Evolutionary conservation across 2,888 invertebrate species (phyloP).

Genomic region (Candidula unifasciata): DNA sequence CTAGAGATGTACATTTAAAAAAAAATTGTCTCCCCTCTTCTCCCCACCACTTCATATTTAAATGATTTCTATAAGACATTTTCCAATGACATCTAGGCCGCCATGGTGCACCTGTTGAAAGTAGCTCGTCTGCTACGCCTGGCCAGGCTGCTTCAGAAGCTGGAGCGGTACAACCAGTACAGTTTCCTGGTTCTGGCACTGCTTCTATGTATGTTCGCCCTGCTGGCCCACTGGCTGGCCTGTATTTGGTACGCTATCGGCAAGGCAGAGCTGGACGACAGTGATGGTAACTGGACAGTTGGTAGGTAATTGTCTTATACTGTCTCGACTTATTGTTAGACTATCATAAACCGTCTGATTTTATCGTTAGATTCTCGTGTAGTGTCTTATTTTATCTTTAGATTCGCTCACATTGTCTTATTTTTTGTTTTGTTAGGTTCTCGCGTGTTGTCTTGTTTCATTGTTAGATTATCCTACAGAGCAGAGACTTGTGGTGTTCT

Average conservation of each 20-base stretch:
- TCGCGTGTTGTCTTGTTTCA: too few species aligned
- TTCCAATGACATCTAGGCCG: constrained; percentile 59
- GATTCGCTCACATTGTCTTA: too few species aligned
- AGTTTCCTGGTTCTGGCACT: constrained; percentile 95
- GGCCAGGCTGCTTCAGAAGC: constrained; percentile 93
- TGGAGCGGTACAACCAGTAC: constrained; percentile 97
- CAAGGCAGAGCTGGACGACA: constrained; percentile 87
- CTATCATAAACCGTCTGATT: too few species aligned
- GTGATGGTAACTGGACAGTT: constrained; percentile 87
- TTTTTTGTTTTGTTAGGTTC: too few species aligned
- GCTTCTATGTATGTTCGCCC: constrained; percentile 94
- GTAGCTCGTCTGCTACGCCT: constrained; percentile 91
- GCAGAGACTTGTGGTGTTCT: too few species aligned
- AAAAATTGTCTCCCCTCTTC: too few species aligned
- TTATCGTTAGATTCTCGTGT: too few species aligned
- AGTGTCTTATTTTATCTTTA: too few species aligned
- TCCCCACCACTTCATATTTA: too few species aligned
- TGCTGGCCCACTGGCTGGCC: constrained; percentile 97
- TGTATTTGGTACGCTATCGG: constrained; percentile 98
- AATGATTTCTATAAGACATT: neutral
- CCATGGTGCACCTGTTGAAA: constrained; percentile 90
- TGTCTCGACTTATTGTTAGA: too few species aligned
- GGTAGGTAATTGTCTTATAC: constrained; percentile 81
- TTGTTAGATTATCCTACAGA: too few species aligned
- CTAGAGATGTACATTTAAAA: too few species aligned